Evolutionary conservation across 2,888 invertebrate genomes (phyloP), one percentile per base, ranked within the genome.

Genomic region (Dryobota labecula): DNA sequence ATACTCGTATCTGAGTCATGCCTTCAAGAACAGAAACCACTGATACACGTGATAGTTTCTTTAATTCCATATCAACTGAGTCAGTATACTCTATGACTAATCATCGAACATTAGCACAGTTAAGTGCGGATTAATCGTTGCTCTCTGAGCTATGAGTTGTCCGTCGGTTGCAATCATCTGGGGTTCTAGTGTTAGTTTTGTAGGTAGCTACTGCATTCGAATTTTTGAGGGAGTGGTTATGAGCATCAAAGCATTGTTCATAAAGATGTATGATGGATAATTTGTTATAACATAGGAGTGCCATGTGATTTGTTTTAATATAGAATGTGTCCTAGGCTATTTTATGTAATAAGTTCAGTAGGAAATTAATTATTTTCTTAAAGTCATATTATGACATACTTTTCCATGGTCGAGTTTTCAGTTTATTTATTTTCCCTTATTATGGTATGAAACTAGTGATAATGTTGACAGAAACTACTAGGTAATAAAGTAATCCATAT

Each of bases 1-100:
- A n/a, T n/a, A 20, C 27, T 47, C n/a, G n/a, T n/a, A 45, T 45
- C 41, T 78, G 79, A 78, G 6, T 78, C 77, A 78, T 51, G 33
- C 33, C 36, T 67, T 53, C 18, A 0, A 66, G 63, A 49, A 67
- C 1, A 64, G 30, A 30, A 56, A 45, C 27, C 24, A 24, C 24
- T 47, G 47, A 54, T 63, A 47, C 57, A 60, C 43, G 58, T 30
- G 36, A 71, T 64, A 49, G 43, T 60, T 64, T 71, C 47, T 71
- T 77, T 64, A 71, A 60, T 64, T 77, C 47, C 30, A 41, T 38
- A 62, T 51, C 47, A 47, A 56, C 53, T 27, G n/a, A 13, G 2
- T 45, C 13, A 47, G 30, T 38, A 13, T 71, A 30, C 13, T 45
- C 62, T 38, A 54, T 75, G 78, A 79, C 53, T 78, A 79, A 75